phyloP scores from a whole-genome alignment of 2,113 vertebrate species.

The Forbesichthys agassizii region DNA sequence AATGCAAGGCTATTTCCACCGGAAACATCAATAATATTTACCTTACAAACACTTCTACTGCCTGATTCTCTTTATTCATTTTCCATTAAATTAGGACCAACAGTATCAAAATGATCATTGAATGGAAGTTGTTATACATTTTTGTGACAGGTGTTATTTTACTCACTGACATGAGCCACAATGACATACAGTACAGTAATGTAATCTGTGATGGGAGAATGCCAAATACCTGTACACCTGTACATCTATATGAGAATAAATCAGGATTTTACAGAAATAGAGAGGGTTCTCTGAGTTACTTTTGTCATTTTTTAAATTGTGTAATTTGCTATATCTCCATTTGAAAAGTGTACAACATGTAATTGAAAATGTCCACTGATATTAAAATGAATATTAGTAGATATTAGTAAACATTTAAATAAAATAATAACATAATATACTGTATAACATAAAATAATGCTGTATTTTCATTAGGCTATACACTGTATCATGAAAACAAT shows the following conservation, averaged over 20 bases:
- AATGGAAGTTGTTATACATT: neutral
- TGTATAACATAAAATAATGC: too few species aligned
- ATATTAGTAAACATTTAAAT: too few species aligned
- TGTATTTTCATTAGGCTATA: too few species aligned
- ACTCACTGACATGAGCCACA: neutral
- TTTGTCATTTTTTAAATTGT: neutral
- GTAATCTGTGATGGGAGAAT: neutral
- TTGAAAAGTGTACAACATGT: too few species aligned
- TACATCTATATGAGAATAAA: constrained; percentile 7
- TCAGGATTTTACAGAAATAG: constrained; percentile 31
- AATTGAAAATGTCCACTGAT: too few species aligned
- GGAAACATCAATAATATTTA: neutral
- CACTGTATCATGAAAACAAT: too few species aligned
- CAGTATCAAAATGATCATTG: neutral
- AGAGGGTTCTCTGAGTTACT: constrained; percentile 1
- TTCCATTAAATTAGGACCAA: neutral
- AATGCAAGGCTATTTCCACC: neutral
- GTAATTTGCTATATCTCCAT: too few species aligned
- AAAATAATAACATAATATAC: too few species aligned
- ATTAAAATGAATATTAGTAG: too few species aligned
- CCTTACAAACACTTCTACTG: neutral
- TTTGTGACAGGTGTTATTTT: neutral
- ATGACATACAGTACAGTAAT: neutral
- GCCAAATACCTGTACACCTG: constrained; percentile 5
- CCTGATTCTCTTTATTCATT: neutral